Evolutionary conservation across 2,797 vertebrate genomes (phyloP), one percentile per base, ranked within the genome.

Genomic region (Lepus oiostolus): DNA sequence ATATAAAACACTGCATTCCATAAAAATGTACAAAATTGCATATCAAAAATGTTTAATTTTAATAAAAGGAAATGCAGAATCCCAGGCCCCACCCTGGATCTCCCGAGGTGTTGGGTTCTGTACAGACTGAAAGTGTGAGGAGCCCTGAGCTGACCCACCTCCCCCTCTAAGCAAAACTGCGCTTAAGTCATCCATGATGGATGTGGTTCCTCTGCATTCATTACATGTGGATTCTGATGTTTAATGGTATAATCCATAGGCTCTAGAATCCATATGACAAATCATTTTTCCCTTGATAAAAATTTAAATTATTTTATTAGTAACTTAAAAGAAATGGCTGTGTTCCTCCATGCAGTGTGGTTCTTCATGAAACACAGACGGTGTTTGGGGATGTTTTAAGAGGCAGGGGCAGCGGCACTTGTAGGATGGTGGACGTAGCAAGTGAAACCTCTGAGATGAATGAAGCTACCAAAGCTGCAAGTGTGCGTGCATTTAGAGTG

Each of bases 11-110:
- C 42, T 47, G 42, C 42, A 47, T 47, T 47, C 42, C 42, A 47
- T 47, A 47, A 47, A 47, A 47, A 47, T 47, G 42, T 47, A 47
- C 42, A 47, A 47, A 47, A 47, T 47, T 47, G 42, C 42, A 47
- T 47, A 47, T 47, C 42, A 47, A 47, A 47, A 47, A 47, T 9
- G 8, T 47, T 47, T 47, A 47, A 47, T 47, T 47, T 47, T 47
- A 47, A 47, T 47, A 47, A 47, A 47, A 47, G 65, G 58, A 95
- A 95, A 88, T 79, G 65, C 35, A 89, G 63, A 88, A 26, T 50
- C 71, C 62, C 13, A 22, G 68, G 32, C 21, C 26, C 67, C 13
- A 6, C 28, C 50, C n/a, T 52, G 26, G n/a, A 80, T 60, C 14
- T 52, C 42, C 42, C 42, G 42, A 47, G 42, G 42, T 47, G 42